Evolutionary conservation across 92 coral and sea anemone genomes (phyloP).

Genomic region (Parazoanthus atlanticus): DNA sequence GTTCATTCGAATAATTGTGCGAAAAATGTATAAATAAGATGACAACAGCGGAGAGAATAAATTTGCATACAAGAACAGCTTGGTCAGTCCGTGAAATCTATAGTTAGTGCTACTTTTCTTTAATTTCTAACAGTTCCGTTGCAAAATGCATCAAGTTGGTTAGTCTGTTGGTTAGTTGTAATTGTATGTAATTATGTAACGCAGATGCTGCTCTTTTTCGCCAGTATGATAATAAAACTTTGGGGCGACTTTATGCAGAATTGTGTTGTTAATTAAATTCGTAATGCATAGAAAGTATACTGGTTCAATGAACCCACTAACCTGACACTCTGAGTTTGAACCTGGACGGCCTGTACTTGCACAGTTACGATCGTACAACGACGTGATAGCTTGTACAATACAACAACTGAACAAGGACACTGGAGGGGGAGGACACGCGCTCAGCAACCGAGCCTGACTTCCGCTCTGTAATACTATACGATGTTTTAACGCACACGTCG

Average conservation of each 20-base stretch:
- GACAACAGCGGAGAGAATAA: background rate
- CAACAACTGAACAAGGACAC: background rate
- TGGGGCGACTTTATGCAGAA: background rate
- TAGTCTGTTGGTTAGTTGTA: too few species aligned
- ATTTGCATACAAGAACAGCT: constrained; percentile 3
- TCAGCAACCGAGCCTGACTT: background rate
- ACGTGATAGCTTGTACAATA: too few species aligned
- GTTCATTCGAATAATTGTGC: background rate
- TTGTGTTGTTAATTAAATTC: background rate
- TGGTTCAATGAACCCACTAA: background rate
- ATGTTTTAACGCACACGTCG: too few species aligned
- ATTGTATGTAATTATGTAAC: background rate
- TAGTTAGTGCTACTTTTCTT: background rate
- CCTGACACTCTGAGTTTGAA: background rate
- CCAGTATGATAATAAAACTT: too few species aligned
- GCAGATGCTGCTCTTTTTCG: background rate
- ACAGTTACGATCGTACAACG: background rate
- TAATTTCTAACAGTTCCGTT: background rate
- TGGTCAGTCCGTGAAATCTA: background rate
- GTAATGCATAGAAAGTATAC: too few species aligned
- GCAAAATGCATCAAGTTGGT: background rate
- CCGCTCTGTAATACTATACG: too few species aligned
- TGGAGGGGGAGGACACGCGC: background rate
- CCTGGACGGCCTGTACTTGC: background rate
- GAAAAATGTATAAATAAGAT: background rate